These are phyloP conservation scores for Petrocephalus sullivani DNA, from an alignment of 2,797 vertebrate genomes.

Conservation along the genomic window DNA sequence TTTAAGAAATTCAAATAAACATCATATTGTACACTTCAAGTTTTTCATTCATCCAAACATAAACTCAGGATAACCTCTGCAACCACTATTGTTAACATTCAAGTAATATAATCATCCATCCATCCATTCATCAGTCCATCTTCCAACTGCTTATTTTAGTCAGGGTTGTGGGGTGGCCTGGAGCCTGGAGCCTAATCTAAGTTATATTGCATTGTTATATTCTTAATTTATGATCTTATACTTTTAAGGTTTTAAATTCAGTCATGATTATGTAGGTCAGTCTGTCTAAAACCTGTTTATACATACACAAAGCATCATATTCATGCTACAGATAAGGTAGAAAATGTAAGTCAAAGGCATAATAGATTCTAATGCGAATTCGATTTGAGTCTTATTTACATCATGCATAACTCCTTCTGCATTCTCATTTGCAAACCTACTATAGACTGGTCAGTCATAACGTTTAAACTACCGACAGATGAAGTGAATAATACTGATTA, in stretches of 20 bases:
- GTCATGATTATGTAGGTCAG: background rate
- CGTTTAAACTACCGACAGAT: background rate
- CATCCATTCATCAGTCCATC: background rate
- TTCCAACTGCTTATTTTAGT: background rate
- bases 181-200: background rate
- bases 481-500: background rate
- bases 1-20: background rate
- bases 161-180: background rate
- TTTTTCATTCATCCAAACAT: background rate
- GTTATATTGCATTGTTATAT: no score
- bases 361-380: background rate
- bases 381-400: background rate
- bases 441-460: background rate
- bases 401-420: background rate
- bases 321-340: background rate
- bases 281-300: background rate
- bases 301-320: background rate
- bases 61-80: background rate
- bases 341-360: background rate
- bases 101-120: background rate
- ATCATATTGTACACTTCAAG: background rate
- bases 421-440: background rate
- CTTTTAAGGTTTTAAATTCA: background rate
- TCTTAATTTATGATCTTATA: no score
- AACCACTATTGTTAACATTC: background rate